Conservation (phyloP, 2,797 vertebrate genomes). For the Dryobates pubescens region DNA sequence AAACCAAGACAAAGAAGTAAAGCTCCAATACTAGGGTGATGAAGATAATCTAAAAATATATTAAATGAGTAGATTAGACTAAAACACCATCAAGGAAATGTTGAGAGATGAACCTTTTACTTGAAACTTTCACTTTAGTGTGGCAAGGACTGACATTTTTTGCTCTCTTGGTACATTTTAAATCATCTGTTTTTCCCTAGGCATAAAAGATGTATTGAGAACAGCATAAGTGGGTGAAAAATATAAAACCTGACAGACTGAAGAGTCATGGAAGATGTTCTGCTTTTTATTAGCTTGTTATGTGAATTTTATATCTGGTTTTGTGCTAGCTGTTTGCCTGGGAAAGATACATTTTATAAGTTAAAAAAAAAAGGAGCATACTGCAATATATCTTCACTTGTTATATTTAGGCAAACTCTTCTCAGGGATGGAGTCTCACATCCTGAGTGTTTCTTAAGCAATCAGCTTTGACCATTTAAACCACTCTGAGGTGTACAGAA, state of each 20-base stretch:
- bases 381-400: not conserved
- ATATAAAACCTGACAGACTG: slow-evolving; percentile 1
- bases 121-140: not conserved
- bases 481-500: not conserved
- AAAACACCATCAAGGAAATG: not conserved
- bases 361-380: not conserved
- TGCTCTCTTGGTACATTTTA: not conserved
- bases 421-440: not conserved
- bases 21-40: not conserved
- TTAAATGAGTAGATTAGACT: slow-evolving; percentile 5
- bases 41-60: not conserved
- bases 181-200: not conserved
- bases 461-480: not conserved
- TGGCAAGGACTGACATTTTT: not conserved
- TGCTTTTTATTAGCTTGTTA: slow-evolving; percentile 21
- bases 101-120: not conserved
- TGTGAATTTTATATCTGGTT: not conserved
- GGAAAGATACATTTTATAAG: not conserved
- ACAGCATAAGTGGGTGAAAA: not conserved
- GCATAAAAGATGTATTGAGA: slow-evolving; percentile 7
- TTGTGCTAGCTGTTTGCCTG: not conserved
- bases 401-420: not conserved
- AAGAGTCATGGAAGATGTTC: not conserved
- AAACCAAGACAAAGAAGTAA: not conserved
- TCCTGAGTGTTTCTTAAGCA: not conserved